These are phyloP conservation scores for human (Homo sapiens) DNA, from an alignment of 2,113 vertebrate genomes.

Conservation along the genomic window DNA sequence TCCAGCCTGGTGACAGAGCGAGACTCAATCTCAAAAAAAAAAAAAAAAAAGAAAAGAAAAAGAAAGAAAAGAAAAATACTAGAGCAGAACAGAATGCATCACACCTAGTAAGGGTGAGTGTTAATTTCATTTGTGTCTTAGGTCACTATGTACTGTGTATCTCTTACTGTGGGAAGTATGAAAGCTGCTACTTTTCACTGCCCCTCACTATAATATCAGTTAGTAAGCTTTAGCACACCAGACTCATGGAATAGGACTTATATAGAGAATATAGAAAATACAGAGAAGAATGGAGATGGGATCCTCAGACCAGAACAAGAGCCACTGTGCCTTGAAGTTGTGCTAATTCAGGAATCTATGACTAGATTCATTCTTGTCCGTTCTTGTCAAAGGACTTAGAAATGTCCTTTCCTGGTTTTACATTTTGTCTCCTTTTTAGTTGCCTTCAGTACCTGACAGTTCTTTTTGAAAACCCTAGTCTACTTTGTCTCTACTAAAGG, in stretches of 20 bases:
- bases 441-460: neutral
- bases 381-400: neutral
- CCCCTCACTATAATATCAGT: neutral
- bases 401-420: neutral
- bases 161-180: neutral
- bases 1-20: too few species aligned
- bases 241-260: neutral
- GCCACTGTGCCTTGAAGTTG: neutral
- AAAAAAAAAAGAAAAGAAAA: neutral
- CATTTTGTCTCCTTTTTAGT: neutral
- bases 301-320: conserved; percentile 5
- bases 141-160: neutral
- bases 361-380: neutral
- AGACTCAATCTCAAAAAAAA: neutral
- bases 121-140: neutral
- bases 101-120: neutral
- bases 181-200: neutral
- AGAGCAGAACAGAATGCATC: neutral
- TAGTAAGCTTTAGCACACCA: neutral
- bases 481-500: neutral
- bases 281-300: too few species aligned
- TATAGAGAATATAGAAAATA: neutral
- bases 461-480: neutral
- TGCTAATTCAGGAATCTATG: neutral
- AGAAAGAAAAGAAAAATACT: neutral